Evolutionary conservation across 2,113 vertebrate genomes (phyloP).

Genomic region (Nothocercus nigrocapillus): DNA sequence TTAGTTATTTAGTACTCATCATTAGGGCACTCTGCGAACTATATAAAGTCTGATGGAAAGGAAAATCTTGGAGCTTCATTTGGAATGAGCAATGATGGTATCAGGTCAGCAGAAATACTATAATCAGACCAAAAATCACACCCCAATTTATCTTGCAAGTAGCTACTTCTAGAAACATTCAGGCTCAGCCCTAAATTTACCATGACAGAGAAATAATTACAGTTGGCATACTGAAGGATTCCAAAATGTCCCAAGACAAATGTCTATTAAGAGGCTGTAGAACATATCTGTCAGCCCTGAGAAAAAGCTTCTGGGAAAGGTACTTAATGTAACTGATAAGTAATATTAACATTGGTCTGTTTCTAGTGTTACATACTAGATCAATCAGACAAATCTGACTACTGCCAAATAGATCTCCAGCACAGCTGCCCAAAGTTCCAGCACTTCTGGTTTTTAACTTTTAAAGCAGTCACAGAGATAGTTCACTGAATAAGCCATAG

Average conservation of each 20-base stretch:
- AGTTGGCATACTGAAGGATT: background rate
- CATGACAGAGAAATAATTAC: constrained; percentile 2
- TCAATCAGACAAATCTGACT: background rate
- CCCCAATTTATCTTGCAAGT: background rate
- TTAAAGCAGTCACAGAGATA: background rate
- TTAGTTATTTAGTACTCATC: background rate
- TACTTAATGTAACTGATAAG: background rate
- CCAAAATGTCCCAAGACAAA: background rate
- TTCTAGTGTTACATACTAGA: background rate
- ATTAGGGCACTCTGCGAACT: background rate
- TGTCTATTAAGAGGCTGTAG: background rate
- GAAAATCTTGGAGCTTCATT: background rate
- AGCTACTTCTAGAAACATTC: background rate
- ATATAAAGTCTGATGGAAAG: accelerated
- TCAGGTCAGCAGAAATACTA: background rate
- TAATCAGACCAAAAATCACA: background rate
- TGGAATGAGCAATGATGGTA: background rate
- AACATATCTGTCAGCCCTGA: background rate
- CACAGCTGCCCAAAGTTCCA: background rate
- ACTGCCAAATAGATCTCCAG: background rate
- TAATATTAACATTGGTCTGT: background rate
- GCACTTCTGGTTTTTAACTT: background rate
- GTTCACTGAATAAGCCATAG: background rate
- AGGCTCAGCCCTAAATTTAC: background rate
- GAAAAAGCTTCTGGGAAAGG: background rate